Base-by-base conservation (phyloP, 2,113 vertebrate species). In the Thalassarche chlororhynchos region DNA sequence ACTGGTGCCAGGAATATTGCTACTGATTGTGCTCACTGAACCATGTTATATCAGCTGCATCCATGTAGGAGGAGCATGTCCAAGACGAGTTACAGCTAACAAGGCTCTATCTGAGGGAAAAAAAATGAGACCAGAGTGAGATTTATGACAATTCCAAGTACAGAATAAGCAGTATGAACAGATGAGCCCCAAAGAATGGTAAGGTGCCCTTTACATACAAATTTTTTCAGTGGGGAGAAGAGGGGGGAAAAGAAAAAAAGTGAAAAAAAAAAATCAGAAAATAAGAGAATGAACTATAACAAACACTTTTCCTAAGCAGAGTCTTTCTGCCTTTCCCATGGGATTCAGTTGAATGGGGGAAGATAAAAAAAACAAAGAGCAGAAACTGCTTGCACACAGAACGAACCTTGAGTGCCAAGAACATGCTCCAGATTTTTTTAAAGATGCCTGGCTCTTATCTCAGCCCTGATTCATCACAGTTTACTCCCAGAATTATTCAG, bases 401-500 rank as follows among this genome's bases (percentile, higher is more conserved):
- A 83, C 70, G 93, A 88, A 80, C 15, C 51, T 32, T 17, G 4
- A 96, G 47, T 81, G 57, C 92, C 80, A 91, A 86, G 70, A 93
- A 78, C 64, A 76, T 1, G 32, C 61, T 95, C 86, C 83, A 89
- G 77, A 58, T 86, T 86, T 93, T 84, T 91, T 95, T 60, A 42
- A 93, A 88, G 57, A 72, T 93, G 49, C 31, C 64, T 93, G 52
- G n/a, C 61, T 92, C 82, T 78, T 93, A 92, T 89, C 78, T 95
- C 64, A 85, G 64, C 79, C 79, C 52, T 79, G 60, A 72, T 93
- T 89, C 86, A 93, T 70, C 52, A 74, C 76, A n/a, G 92, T 90
- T 97, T 95, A 92, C 34, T 80, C 64, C 46, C 76, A 87, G 72
- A 94, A 78, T 85, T 91, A 88, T 60, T 91, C 75, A 68, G 38